phyloP scores from a whole-genome alignment of 1,140 invertebrate genomes.

The Tachypleus tridentatus region DNA sequence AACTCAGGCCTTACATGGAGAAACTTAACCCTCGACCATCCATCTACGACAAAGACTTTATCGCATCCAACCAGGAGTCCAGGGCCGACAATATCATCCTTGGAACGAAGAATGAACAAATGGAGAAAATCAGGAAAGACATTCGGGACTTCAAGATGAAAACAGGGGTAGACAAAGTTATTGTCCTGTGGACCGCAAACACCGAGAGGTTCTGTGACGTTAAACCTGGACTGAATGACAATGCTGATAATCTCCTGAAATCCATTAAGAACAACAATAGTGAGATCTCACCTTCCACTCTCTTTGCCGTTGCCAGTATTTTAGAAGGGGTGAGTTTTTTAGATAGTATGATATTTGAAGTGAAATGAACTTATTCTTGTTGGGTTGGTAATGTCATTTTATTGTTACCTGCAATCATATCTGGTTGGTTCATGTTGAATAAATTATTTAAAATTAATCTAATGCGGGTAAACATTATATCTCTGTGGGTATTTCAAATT shows the following conservation, averaged over 20 bases:
- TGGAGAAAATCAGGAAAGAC: slow-evolving; percentile 53
- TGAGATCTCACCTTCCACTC: slow-evolving; percentile 87
- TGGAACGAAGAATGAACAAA: slow-evolving; percentile 51
- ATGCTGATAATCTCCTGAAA: slow-evolving; percentile 59
- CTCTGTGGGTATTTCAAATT: too few relatives aligned
- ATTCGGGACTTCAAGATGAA: slow-evolving; percentile 66
- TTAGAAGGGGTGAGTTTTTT: slow-evolving; percentile 58
- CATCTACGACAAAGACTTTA: slow-evolving; percentile 80
- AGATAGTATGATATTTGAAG: too few relatives aligned
- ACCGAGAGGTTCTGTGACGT: slow-evolving; percentile 81
- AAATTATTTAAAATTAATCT: too few relatives aligned
- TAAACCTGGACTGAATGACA: slow-evolving; percentile 67
- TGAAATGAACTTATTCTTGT: too few relatives aligned
- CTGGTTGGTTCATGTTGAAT: too few relatives aligned
- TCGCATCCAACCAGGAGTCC: slow-evolving; percentile 85
- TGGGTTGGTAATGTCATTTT: too few relatives aligned
- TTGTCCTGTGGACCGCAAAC: slow-evolving; percentile 92
- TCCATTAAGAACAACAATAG: slow-evolving; percentile 56
- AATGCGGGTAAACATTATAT: too few relatives aligned
- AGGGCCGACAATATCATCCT: slow-evolving; percentile 73
- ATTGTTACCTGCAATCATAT: too few relatives aligned
- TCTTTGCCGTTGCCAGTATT: slow-evolving; percentile 84
- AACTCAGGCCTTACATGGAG: slow-evolving; percentile 51
- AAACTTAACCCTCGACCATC: slow-evolving; percentile 65
- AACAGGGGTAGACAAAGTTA: slow-evolving; percentile 56